Evolutionary conservation across 2,113 vertebrate species (phyloP).

Genomic region (Diadophis punctatus): DNA sequence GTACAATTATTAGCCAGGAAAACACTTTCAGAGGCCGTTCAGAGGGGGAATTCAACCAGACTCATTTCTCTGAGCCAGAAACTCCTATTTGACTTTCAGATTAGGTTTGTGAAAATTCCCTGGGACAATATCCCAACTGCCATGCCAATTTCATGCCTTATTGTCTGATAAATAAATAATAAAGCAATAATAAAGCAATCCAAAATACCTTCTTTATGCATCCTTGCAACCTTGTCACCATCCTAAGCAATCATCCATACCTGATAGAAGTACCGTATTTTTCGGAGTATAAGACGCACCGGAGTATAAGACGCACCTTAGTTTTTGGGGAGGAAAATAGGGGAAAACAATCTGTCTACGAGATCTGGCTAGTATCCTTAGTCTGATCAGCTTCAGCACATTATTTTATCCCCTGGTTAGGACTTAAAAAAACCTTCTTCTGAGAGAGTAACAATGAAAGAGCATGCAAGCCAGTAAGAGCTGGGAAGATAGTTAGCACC

Average conservation of each 20-base stretch:
- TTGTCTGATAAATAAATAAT: background rate
- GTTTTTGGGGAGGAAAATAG: too few relatives aligned
- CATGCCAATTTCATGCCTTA: background rate
- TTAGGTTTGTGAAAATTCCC: background rate
- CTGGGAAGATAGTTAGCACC: too few relatives aligned
- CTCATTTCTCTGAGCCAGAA: background rate
- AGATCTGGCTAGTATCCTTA: too few relatives aligned
- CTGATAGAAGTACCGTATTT: background rate
- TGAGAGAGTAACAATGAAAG: too few relatives aligned
- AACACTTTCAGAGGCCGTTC: background rate
- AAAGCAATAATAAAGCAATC: background rate
- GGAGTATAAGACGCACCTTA: too few relatives aligned
- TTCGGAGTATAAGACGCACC: too few relatives aligned
- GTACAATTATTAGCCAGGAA: background rate
- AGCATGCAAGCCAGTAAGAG: too few relatives aligned
- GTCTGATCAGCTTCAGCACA: too few relatives aligned
- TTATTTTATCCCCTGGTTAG: too few relatives aligned
- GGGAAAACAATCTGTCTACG: too few relatives aligned
- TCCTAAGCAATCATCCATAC: background rate
- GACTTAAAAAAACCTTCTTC: too few relatives aligned
- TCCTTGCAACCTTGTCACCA: background rate
- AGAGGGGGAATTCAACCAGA: background rate
- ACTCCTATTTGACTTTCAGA: background rate
- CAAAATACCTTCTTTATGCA: background rate
- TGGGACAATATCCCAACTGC: background rate